Base-by-base conservation (phyloP, 2,113 vertebrate species). In the Anarrhichthys ocellatus region DNA sequence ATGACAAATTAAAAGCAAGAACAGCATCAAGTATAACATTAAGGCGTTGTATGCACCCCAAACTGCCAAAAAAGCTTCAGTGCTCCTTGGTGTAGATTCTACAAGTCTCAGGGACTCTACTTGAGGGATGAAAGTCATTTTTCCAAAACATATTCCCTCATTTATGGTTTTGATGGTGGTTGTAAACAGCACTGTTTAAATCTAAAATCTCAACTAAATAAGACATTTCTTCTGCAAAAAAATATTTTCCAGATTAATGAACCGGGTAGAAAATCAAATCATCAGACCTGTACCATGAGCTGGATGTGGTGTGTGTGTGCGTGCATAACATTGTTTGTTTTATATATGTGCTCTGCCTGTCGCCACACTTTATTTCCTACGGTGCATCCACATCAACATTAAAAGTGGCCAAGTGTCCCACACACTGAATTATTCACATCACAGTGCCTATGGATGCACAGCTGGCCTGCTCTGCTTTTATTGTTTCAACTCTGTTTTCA, bases 381-480 rank as follows among this genome's bases (percentile, higher is more conserved):
- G 32, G 14, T 40, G 44, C 56, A 68, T 40, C 62, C 20, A 13
- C 6, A 68, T 18, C 32, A 67, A 40, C 48, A 54, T 29, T 54
- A 17, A 38, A 9, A 48, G 20, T 68, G 34, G 63, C 79, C 70
- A 63, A 56, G 32, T 56, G 24, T 56, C 40, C 38, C 76, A 75
- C 84, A 68, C 48, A 48, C 32, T 84, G 76, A 89, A 87, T 91
- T 88, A 88, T 87, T 87, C 72, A 85, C 64, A 54, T 54, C 13
- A 38, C 32, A 71, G 36, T 13, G 40, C 29, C 34, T 73, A 56
- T 54, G 50, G 48, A 83, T 52, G 56, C 81, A 71, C 65, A 73
- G 58, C 62, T 70, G 38, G 68, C 50, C 29, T 18, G 32, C 44
- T 44, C 81, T 38, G 34, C 72, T 85, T 65, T 48, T 78, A 71